Evolutionary conservation across 2,888 invertebrate species (phyloP).

Genomic region (Danaus chrysippus): DNA sequence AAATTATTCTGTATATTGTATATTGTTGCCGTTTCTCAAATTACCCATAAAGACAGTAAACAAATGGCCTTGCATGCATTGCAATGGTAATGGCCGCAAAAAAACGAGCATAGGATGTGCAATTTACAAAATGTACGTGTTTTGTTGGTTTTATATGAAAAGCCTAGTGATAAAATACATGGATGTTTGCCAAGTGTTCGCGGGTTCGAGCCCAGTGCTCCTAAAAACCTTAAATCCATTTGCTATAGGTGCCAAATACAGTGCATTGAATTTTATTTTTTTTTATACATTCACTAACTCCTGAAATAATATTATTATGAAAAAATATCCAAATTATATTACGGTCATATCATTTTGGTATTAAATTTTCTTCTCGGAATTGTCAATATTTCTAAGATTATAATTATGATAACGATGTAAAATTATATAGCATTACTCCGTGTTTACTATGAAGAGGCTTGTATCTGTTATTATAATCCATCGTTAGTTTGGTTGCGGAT

Average conservation of each 20-base stretch:
- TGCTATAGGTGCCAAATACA: constrained; percentile 1
- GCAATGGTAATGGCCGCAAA: constrained; percentile 23
- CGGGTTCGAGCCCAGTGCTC: constrained; percentile 5
- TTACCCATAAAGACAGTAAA: constrained; percentile 24
- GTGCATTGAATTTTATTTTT: background rate
- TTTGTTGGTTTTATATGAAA: constrained; percentile 9
- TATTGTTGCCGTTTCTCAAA: constrained; percentile 18
- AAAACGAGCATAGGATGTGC: constrained; percentile 9
- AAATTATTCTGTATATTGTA: background rate
- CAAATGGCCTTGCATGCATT: constrained; percentile 19
- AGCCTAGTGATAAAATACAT: constrained; percentile 6
- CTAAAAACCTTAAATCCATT: constrained; percentile 4
- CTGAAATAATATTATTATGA: no score
- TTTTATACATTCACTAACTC: no score
- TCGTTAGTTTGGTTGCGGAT: no score
- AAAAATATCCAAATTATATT: no score
- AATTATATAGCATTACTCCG: no score
- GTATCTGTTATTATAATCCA: no score
- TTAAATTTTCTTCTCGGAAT: no score
- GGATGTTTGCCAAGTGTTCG: constrained; percentile 3
- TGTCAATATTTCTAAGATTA: no score
- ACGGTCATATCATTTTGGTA: no score
- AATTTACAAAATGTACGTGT: constrained; percentile 8
- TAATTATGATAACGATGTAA: no score
- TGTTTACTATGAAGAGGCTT: no score